Conservation (phyloP, 2,797 vertebrate genomes). For the Mormyrops boulengeri region DNA sequence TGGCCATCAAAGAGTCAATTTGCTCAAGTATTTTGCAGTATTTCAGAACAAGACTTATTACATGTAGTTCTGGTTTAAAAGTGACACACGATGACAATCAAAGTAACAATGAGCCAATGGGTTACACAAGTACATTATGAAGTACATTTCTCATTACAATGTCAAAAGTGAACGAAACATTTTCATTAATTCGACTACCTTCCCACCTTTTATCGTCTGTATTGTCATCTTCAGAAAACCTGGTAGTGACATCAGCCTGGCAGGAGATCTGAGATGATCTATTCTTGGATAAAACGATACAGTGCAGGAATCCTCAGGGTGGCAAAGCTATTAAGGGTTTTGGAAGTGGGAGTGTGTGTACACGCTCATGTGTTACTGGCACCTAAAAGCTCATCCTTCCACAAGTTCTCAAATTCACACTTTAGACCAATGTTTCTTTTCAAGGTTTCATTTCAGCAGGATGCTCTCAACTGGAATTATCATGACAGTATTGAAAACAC, state of each 20-base stretch:
- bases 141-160: neutral
- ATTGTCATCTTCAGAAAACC: neutral
- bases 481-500: neutral
- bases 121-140: neutral
- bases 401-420: neutral
- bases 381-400: neutral
- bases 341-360: neutral
- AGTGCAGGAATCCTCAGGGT: constrained; percentile 9
- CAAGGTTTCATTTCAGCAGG: neutral
- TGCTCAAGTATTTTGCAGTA: neutral
- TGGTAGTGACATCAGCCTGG: constrained; percentile 11
- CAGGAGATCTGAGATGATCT: constrained; percentile 18
- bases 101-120: neutral
- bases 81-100: neutral
- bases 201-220: neutral
- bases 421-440: neutral
- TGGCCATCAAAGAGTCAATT: neutral
- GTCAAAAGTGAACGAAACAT: neutral
- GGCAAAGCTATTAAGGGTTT: constrained; percentile 6
- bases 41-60: neutral
- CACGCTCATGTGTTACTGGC: neutral
- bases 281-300: constrained; percentile 16
- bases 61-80: neutral
- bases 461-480: neutral
- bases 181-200: neutral